phyloP scores from a whole-genome alignment of 2,113 vertebrate genomes.

The Tragelaphus imberbis region DNA sequence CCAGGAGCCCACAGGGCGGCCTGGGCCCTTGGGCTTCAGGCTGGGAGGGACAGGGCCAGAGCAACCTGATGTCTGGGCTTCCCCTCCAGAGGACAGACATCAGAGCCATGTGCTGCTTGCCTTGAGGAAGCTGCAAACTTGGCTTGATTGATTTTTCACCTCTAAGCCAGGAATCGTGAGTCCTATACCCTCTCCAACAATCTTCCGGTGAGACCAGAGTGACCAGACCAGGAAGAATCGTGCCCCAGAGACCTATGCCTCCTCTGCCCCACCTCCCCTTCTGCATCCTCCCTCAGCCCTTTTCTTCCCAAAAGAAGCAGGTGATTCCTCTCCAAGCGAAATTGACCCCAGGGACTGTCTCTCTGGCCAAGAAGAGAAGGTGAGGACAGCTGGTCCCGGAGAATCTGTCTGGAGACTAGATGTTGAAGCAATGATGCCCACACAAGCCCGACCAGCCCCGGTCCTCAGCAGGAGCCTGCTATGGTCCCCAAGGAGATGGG shows the following conservation, averaged over 20 bases:
- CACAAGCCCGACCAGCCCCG: rapidly evolving
- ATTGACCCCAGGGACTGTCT: neutral
- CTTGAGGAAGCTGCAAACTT: neutral
- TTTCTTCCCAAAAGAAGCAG: neutral
- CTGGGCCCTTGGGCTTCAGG: neutral
- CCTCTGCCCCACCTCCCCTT: too few species aligned
- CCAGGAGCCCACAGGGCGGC: neutral
- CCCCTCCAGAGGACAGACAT: neutral
- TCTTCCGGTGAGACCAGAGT: neutral
- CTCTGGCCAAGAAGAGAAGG: neutral
- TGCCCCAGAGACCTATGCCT: too few species aligned
- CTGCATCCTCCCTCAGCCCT: neutral
- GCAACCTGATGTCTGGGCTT: neutral
- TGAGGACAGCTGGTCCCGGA: neutral
- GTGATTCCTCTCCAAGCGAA: neutral
- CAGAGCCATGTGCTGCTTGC: neutral
- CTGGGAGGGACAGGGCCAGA: neutral
- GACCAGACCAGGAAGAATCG: neutral
- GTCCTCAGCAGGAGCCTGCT: neutral
- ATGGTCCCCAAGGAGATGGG: neutral
- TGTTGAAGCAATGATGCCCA: neutral
- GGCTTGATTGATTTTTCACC: neutral
- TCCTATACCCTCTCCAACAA: neutral
- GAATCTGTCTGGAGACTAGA: neutral
- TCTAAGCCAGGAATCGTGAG: neutral